Base-by-base conservation (phyloP, 2,888 invertebrate species). In the Amiota mariae region DNA sequence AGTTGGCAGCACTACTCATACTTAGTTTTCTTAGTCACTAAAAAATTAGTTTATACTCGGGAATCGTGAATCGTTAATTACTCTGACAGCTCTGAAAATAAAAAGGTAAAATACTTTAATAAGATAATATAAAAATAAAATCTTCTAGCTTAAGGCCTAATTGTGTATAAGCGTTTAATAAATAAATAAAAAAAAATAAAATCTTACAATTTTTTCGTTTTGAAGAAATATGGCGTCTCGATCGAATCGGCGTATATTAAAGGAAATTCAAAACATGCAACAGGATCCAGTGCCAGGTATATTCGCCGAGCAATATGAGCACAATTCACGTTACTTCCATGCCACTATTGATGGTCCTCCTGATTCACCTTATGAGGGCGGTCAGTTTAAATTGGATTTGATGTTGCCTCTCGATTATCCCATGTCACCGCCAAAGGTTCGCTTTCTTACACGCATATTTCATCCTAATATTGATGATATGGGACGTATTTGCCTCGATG, bases 391-490 rank as follows among this genome's bases (percentile, higher is more conserved):
- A 92, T 92, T 99, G 91, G 98, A 99, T 92, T 92, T 99, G 88
- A 98, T 98, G 92, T 92, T 99, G 88, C 98, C 99, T 75, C 98
- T 98, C 92, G 98, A 98, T 91, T 99, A 99, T 91, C 98, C 98
- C 79, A 98, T 99, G 98, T 97, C 98, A 80, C 98, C 98, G 83
- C 98, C 98, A 81, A 98, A 98, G 95, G 98, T 98, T 91, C 94
- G 98, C 90, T 99, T 99, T 93, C 97, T 98, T 91, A 98, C 98
- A 79, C 98, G 98, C 93, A 98, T 99, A 91, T 99, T 98, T 92
- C 99, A 99, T 92, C 99, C 99, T 86, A 99, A 99, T 91, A 98
- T 99, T 91, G 98, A 99, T 92, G 96, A 98, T 92, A 93, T 98
- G 82, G 98, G 98, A 78, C 94, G 98, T 91, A 98, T 99, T 92